Conservation (phyloP, 2,113 vertebrate genomes). For the Gymnocephalus cernua region DNA sequence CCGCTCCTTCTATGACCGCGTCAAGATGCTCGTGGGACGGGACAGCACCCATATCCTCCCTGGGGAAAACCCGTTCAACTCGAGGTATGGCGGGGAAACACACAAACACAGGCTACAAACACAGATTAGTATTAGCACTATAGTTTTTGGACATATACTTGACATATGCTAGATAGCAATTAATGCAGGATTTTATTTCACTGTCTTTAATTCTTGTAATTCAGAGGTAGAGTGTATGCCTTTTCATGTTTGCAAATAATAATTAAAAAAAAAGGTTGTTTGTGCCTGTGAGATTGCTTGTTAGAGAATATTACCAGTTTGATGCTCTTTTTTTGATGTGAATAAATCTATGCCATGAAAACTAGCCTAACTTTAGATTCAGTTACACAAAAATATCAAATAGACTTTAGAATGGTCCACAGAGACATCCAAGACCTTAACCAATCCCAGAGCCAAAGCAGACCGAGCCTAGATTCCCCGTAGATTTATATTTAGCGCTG, state of each 20-base stretch:
- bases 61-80: constrained; percentile 96
- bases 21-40: constrained; percentile 95
- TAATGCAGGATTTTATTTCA: not conserved
- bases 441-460: constrained; percentile 43
- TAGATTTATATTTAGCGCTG: constrained; percentile 38
- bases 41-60: constrained; percentile 98
- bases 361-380: constrained; percentile 10
- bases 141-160: not conserved
- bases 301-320: constrained; percentile 2
- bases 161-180: not conserved
- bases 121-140: not conserved
- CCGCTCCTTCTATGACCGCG: constrained; percentile 96
- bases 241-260: not conserved
- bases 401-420: constrained; percentile 34
- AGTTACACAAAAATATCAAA: constrained; percentile 46
- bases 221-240: not conserved
- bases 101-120: not conserved
- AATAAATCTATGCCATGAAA: constrained; percentile 2
- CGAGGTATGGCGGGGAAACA: constrained; percentile 87
- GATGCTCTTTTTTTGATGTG: constrained; percentile 20
- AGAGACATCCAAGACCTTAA: constrained; percentile 33
- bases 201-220: not conserved
- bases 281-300: constrained; percentile 6
- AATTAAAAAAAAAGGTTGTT: not conserved
- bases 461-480: constrained; percentile 26